Evolutionary conservation across 2,113 vertebrate genomes (phyloP), one percentile per base, ranked within the genome.

Genomic region (Tympanuchus pallidicinctus): DNA sequence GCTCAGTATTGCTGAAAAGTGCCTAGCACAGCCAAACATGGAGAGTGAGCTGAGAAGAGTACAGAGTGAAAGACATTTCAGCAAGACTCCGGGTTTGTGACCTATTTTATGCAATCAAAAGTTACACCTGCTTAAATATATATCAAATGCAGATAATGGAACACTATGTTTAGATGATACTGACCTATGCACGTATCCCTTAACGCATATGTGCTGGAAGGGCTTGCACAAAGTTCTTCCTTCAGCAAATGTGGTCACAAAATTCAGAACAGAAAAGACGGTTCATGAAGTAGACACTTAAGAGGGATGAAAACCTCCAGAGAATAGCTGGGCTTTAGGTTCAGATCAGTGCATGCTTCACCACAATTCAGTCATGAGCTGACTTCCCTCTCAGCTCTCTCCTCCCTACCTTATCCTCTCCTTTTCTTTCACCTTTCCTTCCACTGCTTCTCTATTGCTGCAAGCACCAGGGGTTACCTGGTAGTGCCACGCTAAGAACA

Each of bases 1-100:
- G 50, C 40, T 85, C 83, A 65, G 43, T 78, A 47, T 74, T 93
- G 94, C 83, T 83, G 50, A 79, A 87, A 90, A 89, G 21, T 22
- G 32, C 57, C 60, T 28, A 54, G 81, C 6, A 78, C 52, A 87
- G 66, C 86, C 70, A 87, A 87, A 28, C 3, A 6, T 28, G 59
- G 34, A 59, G 3, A 60, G 60, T 25, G 73, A 73, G 48, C 63
- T 52, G 47, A 16, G 59, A 64, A 40, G 54, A 81, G 17, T 15
- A 48, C 32, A 56, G 34, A 30, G 16, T 57, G 34, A 81, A 75
- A 87, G 47, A 47, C 25, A 38, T 38, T 86, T 89, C 57, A 60
- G 52, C 32, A 74, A 43, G 45, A 36, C 43, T 16, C 20, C 11
- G 22, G 22, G 54, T 79, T 90, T 74, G 43, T 87, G 74, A 89